Percentiles rank a stretch among this genome's conserved stretches.
Evolutionary conservation across 2,113 vertebrate species (phyloP).

Genomic region (Gopherus evgoodei): DNA sequence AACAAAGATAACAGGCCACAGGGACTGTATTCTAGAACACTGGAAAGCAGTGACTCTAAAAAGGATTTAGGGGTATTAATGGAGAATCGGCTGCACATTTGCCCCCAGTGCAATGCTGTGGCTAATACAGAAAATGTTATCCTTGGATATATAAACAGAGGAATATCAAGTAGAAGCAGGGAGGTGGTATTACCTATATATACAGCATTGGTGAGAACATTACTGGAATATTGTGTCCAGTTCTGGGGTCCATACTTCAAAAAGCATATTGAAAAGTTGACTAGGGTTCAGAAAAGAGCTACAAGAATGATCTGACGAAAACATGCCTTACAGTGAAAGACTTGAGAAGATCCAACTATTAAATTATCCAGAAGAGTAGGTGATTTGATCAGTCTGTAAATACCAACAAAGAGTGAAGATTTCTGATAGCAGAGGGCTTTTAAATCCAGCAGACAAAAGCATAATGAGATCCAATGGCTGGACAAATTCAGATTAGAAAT

Average conservation of each 20-base stretch:
- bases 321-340: not conserved
- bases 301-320: not conserved
- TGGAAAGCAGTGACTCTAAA: not conserved
- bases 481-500: not conserved
- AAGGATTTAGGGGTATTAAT: not conserved
- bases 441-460: not conserved
- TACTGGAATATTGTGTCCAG: not conserved
- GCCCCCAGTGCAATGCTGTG: rapidly evolving
- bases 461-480: not conserved
- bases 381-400: not conserved
- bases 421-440: not conserved
- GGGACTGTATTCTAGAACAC: not conserved
- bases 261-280: not conserved
- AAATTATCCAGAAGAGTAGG: not conserved
- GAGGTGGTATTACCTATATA: not conserved
- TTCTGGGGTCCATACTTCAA: not conserved
- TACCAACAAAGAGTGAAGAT: not conserved
- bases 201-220: not conserved
- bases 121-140: not conserved
- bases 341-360: not conserved
- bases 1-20: not conserved
- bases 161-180: not conserved
- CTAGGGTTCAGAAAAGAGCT: not conserved
- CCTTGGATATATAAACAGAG: not conserved
- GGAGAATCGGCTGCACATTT: not conserved